These are phyloP conservation scores for Chesias legatella DNA, from an alignment of 2,888 invertebrate genomes.

Conservation along the genomic window DNA sequence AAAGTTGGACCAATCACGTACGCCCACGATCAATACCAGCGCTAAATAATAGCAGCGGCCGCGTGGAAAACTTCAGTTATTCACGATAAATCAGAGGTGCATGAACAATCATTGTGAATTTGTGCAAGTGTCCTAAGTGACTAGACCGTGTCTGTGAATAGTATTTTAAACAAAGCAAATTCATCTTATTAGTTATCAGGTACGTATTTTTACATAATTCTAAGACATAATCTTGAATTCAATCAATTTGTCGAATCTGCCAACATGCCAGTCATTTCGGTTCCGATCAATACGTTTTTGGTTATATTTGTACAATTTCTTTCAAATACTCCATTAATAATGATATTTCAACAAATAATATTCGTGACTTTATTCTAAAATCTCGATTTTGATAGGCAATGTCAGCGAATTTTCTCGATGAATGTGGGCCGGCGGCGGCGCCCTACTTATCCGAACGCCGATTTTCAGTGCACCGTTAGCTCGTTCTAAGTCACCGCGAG, in stretches of 20 bases:
- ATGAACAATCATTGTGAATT: slow-evolving; percentile 46
- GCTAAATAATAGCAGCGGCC: slow-evolving; percentile 75
- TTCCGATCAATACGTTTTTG: slow-evolving; percentile 17
- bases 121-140: slow-evolving; percentile 53
- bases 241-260: slow-evolving; percentile 5
- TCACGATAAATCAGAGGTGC: slow-evolving; percentile 62
- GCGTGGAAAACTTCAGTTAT: slow-evolving; percentile 71
- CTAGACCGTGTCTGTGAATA: slow-evolving; percentile 58
- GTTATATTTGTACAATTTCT: not conserved
- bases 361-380: slow-evolving; percentile 19
- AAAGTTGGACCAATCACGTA: slow-evolving; percentile 69
- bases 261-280: slow-evolving; percentile 21
- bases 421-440: slow-evolving; percentile 53
- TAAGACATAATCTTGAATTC: too few species aligned
- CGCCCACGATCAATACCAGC: slow-evolving; percentile 82
- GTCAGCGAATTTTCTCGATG: slow-evolving; percentile 63
- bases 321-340: not conserved
- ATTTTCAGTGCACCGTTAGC: slow-evolving; percentile 31
- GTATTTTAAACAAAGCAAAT: slow-evolving; percentile 35
- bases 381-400: slow-evolving; percentile 20
- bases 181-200: slow-evolving; percentile 39
- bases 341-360: slow-evolving; percentile 2
- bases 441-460: slow-evolving; percentile 44
- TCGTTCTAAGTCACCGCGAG: slow-evolving; percentile 40
- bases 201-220: slow-evolving; percentile 34